Conservation (phyloP, 2,113 vertebrate species). For the Gavialis gangeticus region DNA sequence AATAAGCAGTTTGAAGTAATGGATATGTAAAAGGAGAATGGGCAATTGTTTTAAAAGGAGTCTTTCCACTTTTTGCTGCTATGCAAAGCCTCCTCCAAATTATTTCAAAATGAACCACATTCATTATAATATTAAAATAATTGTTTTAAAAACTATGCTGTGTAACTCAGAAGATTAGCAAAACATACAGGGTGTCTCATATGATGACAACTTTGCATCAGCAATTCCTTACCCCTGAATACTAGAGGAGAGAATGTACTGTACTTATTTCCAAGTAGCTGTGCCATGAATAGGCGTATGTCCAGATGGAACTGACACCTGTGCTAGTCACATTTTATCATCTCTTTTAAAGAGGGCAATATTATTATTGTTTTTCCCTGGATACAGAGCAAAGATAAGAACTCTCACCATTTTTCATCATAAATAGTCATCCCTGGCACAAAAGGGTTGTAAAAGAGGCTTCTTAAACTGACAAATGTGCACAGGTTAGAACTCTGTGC, state of each 20-base stretch:
- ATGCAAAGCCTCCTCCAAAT: background rate
- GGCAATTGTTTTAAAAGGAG: background rate
- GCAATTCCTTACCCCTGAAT: background rate
- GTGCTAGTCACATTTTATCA: background rate
- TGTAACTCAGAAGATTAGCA: background rate
- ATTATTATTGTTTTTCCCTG: constrained; percentile 2
- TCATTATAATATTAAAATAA: background rate
- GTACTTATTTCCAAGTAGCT: background rate
- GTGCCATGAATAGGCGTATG: background rate
- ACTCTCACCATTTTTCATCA: background rate
- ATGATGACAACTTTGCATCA: background rate
- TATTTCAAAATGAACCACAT: constrained; percentile 10
- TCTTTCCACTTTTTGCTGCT: background rate
- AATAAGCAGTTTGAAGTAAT: background rate
- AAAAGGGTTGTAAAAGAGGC: constrained; percentile 4
- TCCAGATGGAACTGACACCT: constrained; percentile 35
- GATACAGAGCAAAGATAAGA: background rate
- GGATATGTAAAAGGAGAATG: background rate
- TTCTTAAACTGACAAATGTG: background rate
- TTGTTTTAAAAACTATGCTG: background rate
- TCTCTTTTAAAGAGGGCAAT: background rate
- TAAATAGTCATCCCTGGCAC: background rate
- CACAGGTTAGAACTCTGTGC: background rate
- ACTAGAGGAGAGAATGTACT: background rate
- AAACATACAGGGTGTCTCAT: background rate